phyloP scores from a whole-genome alignment of 2,888 invertebrate genomes.

The Leuctra nigra region DNA sequence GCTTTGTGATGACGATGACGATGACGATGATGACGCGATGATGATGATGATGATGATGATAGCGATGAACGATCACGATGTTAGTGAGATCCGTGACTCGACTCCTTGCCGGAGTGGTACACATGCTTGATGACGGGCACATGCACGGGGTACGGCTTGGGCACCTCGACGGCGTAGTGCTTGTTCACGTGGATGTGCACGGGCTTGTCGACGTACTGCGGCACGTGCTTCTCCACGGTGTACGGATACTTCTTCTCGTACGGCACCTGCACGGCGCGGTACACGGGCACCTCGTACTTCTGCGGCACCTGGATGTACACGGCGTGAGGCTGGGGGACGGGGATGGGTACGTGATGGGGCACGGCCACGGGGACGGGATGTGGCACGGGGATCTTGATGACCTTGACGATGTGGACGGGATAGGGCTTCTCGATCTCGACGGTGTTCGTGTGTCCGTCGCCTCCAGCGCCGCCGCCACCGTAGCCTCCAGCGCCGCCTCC shows the following conservation, averaged over 20 bases:
- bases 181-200: constrained; percentile 27
- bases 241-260: constrained; percentile 29
- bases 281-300: constrained; percentile 27
- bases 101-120: constrained; percentile 21
- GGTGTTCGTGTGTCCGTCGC: constrained; percentile 15
- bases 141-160: constrained; percentile 28
- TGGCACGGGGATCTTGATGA: constrained; percentile 30
- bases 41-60: background rate
- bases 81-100: background rate
- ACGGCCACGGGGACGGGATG: constrained; percentile 27
- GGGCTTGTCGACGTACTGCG: constrained; percentile 28
- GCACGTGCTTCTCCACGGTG: constrained; percentile 27
- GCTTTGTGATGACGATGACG: background rate
- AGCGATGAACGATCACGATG: background rate
- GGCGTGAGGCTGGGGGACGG: constrained; percentile 25
- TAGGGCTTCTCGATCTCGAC: constrained; percentile 23
- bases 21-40: background rate
- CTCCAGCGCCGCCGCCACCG: background rate
- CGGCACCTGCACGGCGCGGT: constrained; percentile 28
- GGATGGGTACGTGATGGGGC: constrained; percentile 26
- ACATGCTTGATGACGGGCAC: constrained; percentile 28
- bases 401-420: constrained; percentile 22
- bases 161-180: constrained; percentile 26
- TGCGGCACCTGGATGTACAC: constrained; percentile 26
- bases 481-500: background rate